phyloP scores from a whole-genome alignment of 2,888 invertebrate genomes.

The Pecten maximus region DNA sequence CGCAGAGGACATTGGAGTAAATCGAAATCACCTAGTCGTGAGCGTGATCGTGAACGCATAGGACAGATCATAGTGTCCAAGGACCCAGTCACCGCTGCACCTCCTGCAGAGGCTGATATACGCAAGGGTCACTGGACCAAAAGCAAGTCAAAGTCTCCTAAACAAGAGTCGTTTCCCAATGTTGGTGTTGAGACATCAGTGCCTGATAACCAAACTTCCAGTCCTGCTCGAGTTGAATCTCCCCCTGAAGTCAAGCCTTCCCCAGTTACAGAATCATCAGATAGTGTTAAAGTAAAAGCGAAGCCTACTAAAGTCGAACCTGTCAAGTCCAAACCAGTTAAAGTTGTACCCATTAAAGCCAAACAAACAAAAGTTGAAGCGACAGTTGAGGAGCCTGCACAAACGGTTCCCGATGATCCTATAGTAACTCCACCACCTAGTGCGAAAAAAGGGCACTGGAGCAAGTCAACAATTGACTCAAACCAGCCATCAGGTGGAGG shows the following conservation, averaged over 20 bases:
- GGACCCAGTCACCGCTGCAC: not conserved
- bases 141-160: not conserved
- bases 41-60: not conserved
- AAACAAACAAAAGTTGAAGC: not conserved
- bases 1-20: conserved; percentile 9
- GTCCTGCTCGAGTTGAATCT: not conserved
- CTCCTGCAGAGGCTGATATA: not conserved
- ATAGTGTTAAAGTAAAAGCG: not conserved
- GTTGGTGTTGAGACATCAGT: not conserved
- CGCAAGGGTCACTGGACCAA: not conserved
- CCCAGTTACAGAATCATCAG: not conserved
- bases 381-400: not conserved
- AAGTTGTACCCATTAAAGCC: conserved; percentile 10
- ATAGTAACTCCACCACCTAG: not conserved
- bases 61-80: not conserved
- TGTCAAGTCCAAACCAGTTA: not conserved
- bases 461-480: not conserved
- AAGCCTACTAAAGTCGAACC: not conserved
- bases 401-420: not conserved
- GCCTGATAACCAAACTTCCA: not conserved
- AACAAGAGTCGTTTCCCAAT: not conserved
- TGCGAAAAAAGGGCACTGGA: not conserved
- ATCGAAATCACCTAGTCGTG: conserved; percentile 6
- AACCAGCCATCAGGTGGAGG: not conserved
- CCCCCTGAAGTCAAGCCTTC: not conserved